These are phyloP conservation scores for Cephus cinctus DNA, from an alignment of 1,140 invertebrate genomes.

Conservation along the genomic window DNA sequence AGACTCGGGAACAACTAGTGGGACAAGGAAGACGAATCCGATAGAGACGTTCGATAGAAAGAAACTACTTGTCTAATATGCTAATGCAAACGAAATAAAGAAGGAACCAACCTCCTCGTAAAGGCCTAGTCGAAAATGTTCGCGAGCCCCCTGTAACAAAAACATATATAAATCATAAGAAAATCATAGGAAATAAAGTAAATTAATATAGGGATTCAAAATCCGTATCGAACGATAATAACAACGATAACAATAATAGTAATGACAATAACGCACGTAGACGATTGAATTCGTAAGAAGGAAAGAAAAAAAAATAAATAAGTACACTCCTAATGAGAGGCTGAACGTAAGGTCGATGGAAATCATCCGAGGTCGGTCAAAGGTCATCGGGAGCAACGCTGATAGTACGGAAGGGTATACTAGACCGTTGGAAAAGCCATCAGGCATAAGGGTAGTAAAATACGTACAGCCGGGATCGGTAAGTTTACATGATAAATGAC, in stretches of 20 bases:
- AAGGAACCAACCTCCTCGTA: conserved; percentile 55
- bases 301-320: background rate
- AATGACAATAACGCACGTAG: background rate
- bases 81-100: conserved; percentile 50
- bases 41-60: conserved; percentile 25
- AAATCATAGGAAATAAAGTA: conserved; percentile 36
- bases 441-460: too few species aligned
- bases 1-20: too few species aligned
- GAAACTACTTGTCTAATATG: conserved; percentile 44
- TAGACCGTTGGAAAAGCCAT: too few species aligned
- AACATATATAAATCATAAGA: conserved; percentile 52
- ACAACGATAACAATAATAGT: background rate
- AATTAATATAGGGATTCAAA: background rate
- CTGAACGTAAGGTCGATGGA: background rate
- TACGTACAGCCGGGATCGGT: too few species aligned
- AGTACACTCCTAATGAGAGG: background rate
- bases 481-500: too few species aligned
- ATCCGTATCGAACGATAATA: too few species aligned
- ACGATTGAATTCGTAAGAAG: too few species aligned
- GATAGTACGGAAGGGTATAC: too few species aligned
- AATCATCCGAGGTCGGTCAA: background rate
- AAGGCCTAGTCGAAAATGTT: conserved; percentile 53
- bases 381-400: background rate
- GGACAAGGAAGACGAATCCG: too few species aligned
- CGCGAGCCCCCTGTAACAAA: conserved; percentile 55